phyloP scores from a whole-genome alignment of 2,888 invertebrate species.

The Stictocephala bisonia region DNA sequence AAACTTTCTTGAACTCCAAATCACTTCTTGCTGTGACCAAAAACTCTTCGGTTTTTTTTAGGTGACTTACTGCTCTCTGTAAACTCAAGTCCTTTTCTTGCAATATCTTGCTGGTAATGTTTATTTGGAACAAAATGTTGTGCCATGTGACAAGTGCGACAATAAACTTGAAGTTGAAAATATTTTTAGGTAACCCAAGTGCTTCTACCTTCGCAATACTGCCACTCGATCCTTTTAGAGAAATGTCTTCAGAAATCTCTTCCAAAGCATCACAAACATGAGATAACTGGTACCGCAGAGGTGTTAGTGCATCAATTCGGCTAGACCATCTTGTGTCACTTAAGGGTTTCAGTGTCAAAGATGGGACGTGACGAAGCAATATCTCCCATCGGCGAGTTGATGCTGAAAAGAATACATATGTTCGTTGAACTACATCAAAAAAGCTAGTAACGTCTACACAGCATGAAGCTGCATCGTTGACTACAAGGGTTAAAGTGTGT shows the following conservation, averaged over 20 bases:
- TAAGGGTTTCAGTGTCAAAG: constrained; percentile 3
- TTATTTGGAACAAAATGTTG: background rate
- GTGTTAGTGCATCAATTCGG: background rate
- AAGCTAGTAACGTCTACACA: background rate
- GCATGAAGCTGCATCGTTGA: constrained; percentile 2
- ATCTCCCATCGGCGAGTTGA: constrained; percentile 1
- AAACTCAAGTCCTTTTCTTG: background rate
- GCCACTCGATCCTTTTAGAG: background rate
- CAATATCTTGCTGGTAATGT: background rate
- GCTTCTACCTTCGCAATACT: background rate
- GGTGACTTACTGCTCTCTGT: too few species aligned
- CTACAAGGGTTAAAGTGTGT: constrained; percentile 15
- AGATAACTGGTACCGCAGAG: constrained; percentile 1
- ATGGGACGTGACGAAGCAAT: background rate
- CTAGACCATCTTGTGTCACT: constrained; percentile 20
- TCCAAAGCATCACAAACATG: too few species aligned
- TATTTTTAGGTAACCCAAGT: too few species aligned
- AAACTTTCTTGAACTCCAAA: too few species aligned
- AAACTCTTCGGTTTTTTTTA: too few species aligned
- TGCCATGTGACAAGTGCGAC: background rate
- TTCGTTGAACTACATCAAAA: too few species aligned
- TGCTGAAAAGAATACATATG: constrained; percentile 7
- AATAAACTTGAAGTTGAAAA: background rate
- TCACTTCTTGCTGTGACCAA: background rate
- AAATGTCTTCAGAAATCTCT: background rate